A percentile compares a stretch with the other conserved stretches of the same genome.
Evolutionary conservation across 2,113 vertebrate genomes (phyloP).

Genomic region (Cygnus atratus): DNA sequence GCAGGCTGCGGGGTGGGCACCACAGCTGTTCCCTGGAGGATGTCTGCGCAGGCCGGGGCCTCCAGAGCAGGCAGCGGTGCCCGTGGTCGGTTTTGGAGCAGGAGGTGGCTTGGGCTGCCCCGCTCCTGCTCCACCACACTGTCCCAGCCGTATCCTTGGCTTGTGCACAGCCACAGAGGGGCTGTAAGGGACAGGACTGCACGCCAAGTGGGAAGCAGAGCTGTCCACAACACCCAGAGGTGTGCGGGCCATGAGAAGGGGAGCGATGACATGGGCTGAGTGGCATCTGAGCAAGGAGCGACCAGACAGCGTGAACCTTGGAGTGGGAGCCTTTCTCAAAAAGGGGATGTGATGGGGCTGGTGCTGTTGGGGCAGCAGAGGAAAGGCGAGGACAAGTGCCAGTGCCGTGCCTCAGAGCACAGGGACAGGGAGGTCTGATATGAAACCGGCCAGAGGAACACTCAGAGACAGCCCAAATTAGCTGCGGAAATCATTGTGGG

Average conservation of each 20-base stretch:
- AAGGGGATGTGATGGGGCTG: not conserved
- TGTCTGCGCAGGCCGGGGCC: not conserved
- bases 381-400: not conserved
- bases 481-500: not conserved
- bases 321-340: not conserved
- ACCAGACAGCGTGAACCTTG: not conserved
- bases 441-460: not conserved
- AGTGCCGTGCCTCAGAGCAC: not conserved
- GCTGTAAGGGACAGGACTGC: not conserved
- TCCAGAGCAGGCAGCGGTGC: rapidly evolving
- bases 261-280: too few relatives aligned
- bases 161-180: too few relatives aligned
- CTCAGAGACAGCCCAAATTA: not conserved
- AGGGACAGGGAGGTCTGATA: not conserved
- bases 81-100: not conserved
- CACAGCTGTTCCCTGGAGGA: not conserved
- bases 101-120: not conserved
- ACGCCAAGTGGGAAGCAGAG: not conserved
- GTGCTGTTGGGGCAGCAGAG: not conserved
- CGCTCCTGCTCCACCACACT: rapidly evolving
- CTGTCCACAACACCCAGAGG: not conserved
- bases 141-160: not conserved
- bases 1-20: constrained; percentile 37
- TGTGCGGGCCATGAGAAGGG: rapidly evolving
- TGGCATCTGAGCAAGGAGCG: not conserved